Base-by-base conservation (phyloP, 2,888 invertebrate genomes). In the Tipula lateralis region DNA sequence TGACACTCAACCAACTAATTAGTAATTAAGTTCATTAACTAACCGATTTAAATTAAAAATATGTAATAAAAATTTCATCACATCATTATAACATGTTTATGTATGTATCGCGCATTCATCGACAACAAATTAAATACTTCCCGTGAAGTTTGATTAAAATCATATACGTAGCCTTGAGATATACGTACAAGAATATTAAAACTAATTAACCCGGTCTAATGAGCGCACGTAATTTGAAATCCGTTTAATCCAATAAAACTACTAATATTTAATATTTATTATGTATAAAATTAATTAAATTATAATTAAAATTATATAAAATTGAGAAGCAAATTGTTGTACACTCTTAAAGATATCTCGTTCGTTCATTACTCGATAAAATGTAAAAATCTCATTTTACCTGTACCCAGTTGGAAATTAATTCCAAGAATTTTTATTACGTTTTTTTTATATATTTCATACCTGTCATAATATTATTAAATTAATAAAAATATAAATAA, bases 391-490 rank as follows among this genome's bases (percentile, higher is more conserved):
- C 66, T 24, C 24, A 66, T 24, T 24, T 66, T 19, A 66, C 66
- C 24, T 66, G 24, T 9, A 9, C 66, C 9, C 66, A 66, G 66
- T 66, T 66, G 66, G 24, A 24, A 24, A 24, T 66, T 1, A 4
- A 66, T 66, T 66, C 24, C 12, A 66, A 24, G 24, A 66, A 66
- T 24, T 24, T 66, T 66, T 66, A 66, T 24, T 24, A 24, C 12
- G 9, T 24, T 24, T 66, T 44, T 66, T 66, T 66, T 66, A 3
- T 9, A 9, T 3, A 4, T 66, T 66, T 66, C 66, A 2, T 24
- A 66, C 66, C 66, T 19, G 66, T 66, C 66, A 66, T 66, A 66
- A 66, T 66, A 66, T 66, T 66, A 66, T 66, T 66, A 44, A 44
- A 44, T 44, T 44, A 44, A 44, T 44, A 44, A 44, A 44, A 44